Evolutionary conservation across 2,113 vertebrate species (phyloP).

Genomic region (Thryonomys swinderianus): DNA sequence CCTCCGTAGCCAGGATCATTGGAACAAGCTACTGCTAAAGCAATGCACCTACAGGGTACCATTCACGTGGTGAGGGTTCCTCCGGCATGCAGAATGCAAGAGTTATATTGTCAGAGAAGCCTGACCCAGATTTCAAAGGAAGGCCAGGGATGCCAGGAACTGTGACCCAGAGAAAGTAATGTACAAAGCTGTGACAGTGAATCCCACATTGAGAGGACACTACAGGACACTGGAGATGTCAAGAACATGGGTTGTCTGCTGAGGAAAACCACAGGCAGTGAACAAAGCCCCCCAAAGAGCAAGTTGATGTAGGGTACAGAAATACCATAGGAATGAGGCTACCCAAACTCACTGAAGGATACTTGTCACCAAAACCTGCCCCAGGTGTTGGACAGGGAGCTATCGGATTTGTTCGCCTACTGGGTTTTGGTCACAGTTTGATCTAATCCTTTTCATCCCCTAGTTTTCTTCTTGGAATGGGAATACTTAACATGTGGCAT

Average conservation of each 20-base stretch:
- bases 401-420: background rate
- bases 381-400: background rate
- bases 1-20: background rate
- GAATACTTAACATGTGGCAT: background rate
- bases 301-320: background rate
- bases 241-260: background rate
- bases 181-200: background rate
- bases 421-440: background rate
- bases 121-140: background rate
- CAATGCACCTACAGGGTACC: background rate
- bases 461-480: background rate
- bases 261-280: background rate
- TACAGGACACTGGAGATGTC: background rate
- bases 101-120: background rate
- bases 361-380: background rate
- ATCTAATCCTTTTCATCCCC: background rate
- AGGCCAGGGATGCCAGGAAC: background rate
- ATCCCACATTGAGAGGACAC: background rate
- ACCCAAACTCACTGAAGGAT: background rate
- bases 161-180: background rate
- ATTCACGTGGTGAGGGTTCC: background rate
- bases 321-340: background rate
- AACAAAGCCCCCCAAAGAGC: background rate
- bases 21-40: background rate
- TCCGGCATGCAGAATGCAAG: background rate